Base-by-base conservation (phyloP, 2,888 invertebrate species). In the Heliconius ethilla region DNA sequence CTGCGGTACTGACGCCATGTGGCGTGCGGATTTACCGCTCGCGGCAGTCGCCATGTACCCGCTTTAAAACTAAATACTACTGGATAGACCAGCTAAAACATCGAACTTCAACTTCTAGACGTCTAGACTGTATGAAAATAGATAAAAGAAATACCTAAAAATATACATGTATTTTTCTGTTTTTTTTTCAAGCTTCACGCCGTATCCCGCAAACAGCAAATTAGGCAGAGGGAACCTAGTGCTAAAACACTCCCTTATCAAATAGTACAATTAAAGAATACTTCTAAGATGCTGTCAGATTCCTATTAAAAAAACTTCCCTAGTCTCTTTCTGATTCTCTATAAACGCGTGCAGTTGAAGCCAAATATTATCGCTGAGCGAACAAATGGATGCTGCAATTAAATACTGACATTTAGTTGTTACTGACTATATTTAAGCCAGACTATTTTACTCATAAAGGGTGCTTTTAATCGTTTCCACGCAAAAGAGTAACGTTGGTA, bases 1-100 rank as follows among this genome's bases (percentile, higher is more conserved):
- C 87, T 91, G 92, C 84, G 92, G 92, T 87, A 79, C 82, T 86
- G 84, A 85, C 87, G 87, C 90, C 90, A 88, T 91, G 91, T 87
- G 88, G 88, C 80, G 81, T 86, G 86, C 84, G 87, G 91, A 92
- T 91, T 92, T 89, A 90, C 90, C 89, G 89, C 90, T 85, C 86
- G 88, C 88, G 89, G 91, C 88, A 89, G 88, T 90, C 89, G 69
- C 86, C 89, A 90, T 89, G 89, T 86, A 85, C 87, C 90, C 90
- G 84, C 89, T 87, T 85, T 85, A 84, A 83, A 75, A 55, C 62
- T 78, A 59, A 69, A 66, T 67, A 75, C 37, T 59, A 67, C 80
- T 80, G 73, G 78, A 80, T 27, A 55, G n/a, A 59, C 3, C 29
- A 72, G 9, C 33, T 37, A 59, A 72, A 59, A 72, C n/a, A 11